Conservation (phyloP, 2,888 invertebrate genomes). For the Copidosoma aretas region DNA sequence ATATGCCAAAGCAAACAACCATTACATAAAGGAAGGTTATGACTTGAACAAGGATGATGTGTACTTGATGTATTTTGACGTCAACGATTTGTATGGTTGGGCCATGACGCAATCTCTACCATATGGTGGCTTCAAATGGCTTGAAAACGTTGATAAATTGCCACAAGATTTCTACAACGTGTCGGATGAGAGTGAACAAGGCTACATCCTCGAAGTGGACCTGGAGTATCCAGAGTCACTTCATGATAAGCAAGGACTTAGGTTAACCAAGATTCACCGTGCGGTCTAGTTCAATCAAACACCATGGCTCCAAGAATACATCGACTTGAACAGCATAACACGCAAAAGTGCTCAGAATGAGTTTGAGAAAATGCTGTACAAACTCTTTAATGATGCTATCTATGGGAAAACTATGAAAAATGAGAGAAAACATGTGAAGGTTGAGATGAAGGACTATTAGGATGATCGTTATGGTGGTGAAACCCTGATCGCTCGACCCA, state of each 20-base stretch:
- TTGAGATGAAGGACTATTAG: constrained; percentile 54
- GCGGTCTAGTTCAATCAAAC: constrained; percentile 56
- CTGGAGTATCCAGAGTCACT: constrained; percentile 36
- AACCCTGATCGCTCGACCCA: too few species aligned
- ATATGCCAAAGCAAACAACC: constrained; percentile 26
- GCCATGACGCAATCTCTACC: constrained; percentile 49
- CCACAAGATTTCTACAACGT: background rate
- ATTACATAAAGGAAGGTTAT: constrained; percentile 25
- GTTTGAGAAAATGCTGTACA: constrained; percentile 59
- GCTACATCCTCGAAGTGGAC: constrained; percentile 49
- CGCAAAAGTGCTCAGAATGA: constrained; percentile 50
- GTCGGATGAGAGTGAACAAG: background rate
- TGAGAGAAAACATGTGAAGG: constrained; percentile 51
- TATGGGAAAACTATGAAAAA: constrained; percentile 54
- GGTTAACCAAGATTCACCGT: constrained; percentile 51
- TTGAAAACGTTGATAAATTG: background rate
- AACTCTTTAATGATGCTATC: constrained; percentile 51
- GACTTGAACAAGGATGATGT: constrained; percentile 25
- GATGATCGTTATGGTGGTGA: constrained; percentile 50
- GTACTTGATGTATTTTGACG: constrained; percentile 54
- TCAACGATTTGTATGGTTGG: constrained; percentile 55
- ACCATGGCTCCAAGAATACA: constrained; percentile 56
- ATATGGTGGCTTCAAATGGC: background rate
- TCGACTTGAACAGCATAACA: constrained; percentile 57
- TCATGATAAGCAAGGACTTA: constrained; percentile 52